These are phyloP conservation scores for Metopia argyrocephala DNA, from an alignment of 2,888 invertebrate genomes.

Conservation along the genomic window DNA sequence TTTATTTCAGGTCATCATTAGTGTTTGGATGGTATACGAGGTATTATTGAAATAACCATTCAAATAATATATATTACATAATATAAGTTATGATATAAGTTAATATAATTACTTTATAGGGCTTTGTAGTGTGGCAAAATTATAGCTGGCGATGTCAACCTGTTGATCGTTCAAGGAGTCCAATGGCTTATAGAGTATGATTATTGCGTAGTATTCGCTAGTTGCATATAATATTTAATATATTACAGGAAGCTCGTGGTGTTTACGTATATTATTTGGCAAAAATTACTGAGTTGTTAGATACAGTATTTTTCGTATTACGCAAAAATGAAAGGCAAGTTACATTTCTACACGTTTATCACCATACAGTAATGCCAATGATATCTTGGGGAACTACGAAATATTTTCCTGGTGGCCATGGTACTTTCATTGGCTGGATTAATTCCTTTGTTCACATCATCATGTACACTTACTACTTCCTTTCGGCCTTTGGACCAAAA, in stretches of 20 bases:
- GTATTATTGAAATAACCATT: slow-evolving; percentile 63
- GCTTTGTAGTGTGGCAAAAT: slow-evolving; percentile 83
- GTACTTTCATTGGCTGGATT: slow-evolving; percentile 89
- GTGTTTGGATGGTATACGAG: slow-evolving; percentile 85
- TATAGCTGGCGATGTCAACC: slow-evolving; percentile 96
- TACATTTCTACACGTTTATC: slow-evolving; percentile 94
- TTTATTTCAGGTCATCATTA: slow-evolving; percentile 90
- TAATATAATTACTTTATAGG: slow-evolving; percentile 78
- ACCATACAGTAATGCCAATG: slow-evolving; percentile 96
- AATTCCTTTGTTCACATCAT: slow-evolving; percentile 97
- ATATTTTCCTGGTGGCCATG: slow-evolving; percentile 92
- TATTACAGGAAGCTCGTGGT: slow-evolving; percentile 82
- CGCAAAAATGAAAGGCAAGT: slow-evolving; percentile 94
- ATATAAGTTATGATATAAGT: neutral
- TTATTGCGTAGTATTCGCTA: neutral
- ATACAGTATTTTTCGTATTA: slow-evolving; percentile 95
- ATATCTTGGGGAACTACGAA: slow-evolving; percentile 95
- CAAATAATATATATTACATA: neutral
- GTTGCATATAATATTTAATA: neutral
- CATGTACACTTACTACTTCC: slow-evolving; percentile 95
- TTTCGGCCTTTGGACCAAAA: slow-evolving; percentile 92
- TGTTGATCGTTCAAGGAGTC: slow-evolving; percentile 88
- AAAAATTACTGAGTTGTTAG: slow-evolving; percentile 93
- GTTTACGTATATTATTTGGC: slow-evolving; percentile 93
- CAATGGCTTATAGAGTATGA: slow-evolving; percentile 88